A percentile compares a stretch with the other conserved stretches of the same genome.
Conservation (phyloP, 1,140 invertebrate species). For the silkworm (Bombyx mori) region DNA sequence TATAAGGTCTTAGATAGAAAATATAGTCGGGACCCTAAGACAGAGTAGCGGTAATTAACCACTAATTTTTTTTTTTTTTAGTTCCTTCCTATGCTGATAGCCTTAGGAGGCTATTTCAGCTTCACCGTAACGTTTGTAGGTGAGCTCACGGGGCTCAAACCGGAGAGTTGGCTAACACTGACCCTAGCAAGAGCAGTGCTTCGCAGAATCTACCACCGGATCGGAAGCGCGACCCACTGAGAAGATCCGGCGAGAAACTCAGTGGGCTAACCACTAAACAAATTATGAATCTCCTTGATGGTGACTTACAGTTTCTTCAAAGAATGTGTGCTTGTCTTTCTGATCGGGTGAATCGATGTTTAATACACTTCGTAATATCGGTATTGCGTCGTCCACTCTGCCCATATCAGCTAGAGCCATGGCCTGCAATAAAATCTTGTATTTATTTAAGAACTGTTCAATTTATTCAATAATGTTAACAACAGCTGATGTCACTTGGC, state of each 20-base stretch:
- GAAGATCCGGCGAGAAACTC: too few species aligned
- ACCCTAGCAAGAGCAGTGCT: too few species aligned
- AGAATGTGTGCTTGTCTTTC: constrained; percentile 67
- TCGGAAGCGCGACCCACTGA: too few species aligned
- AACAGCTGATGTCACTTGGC: too few species aligned
- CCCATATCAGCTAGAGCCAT: constrained; percentile 73
- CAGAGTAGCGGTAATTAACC: neutral
- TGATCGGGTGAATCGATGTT: constrained; percentile 69
- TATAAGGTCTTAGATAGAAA: neutral
- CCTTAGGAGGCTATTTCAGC: neutral
- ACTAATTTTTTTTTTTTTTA: neutral
- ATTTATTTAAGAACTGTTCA: too few species aligned
- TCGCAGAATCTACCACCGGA: too few species aligned
- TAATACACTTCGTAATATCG: constrained; percentile 73
- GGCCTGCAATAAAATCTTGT: constrained; percentile 49
- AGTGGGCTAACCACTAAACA: neutral
- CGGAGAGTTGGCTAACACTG: too few species aligned
- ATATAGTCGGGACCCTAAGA: neutral
- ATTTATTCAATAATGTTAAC: too few species aligned
- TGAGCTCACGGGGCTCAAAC: too few species aligned
- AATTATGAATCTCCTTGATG: neutral
- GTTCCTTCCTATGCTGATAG: too few species aligned
- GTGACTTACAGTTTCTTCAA: constrained; percentile 52
- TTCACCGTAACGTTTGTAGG: neutral
- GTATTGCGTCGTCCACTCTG: constrained; percentile 76